Base-by-base conservation (phyloP, 1,140 invertebrate species). In the Teleogryllus occipitalis region DNA sequence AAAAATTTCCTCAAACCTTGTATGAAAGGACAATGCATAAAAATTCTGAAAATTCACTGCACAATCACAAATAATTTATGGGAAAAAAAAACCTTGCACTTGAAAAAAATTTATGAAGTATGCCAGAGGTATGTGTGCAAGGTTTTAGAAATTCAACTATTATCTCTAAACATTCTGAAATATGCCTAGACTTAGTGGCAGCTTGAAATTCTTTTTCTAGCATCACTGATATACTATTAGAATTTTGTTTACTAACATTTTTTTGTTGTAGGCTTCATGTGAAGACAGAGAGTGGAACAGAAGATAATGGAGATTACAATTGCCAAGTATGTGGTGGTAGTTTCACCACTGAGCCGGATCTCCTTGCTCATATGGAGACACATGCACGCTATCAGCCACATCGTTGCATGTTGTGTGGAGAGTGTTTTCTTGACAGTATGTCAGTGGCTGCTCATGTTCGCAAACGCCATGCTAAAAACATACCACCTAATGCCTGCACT, bases 391-490 rank as follows among this genome's bases (percentile, higher is more conserved):
- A 81, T 54, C 78, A 80, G 14, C 80, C 79, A 5, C 86, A 87
- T 80, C 85, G 87, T 74, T 93, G 92, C 82, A 88, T 92, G 83
- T 84, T 91, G 39, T 93, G 92, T 81, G 92, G 91, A 8, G 90
- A 91, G 83, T 87, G 88, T 82, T 90, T 88, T 83, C 83, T 85
- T 49, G 88, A 90, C 81, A 87, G 90, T 80, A 86, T 86, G 21
- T 86, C 88, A 77, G 85, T 91, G 6, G 88, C 88, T 14, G 88
- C 88, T 65, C 90, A 91, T 82, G 89, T 91, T 10, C 87, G 87
- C 77, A 84, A 85, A 79, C 87, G 86, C 83, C 89, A 90, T 81
- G 87, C 87, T 15, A 87, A 89, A 79, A 86, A 87, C 80, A 86
- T 89, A 74, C 88, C 89, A n/a, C 88, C 89, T 54, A 88, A 90